A percentile compares a stretch with the other conserved stretches of the same genome.
These are phyloP conservation scores for Cyanocitta stelleri DNA, from an alignment of 2,113 vertebrate species.

Conservation along the genomic window DNA sequence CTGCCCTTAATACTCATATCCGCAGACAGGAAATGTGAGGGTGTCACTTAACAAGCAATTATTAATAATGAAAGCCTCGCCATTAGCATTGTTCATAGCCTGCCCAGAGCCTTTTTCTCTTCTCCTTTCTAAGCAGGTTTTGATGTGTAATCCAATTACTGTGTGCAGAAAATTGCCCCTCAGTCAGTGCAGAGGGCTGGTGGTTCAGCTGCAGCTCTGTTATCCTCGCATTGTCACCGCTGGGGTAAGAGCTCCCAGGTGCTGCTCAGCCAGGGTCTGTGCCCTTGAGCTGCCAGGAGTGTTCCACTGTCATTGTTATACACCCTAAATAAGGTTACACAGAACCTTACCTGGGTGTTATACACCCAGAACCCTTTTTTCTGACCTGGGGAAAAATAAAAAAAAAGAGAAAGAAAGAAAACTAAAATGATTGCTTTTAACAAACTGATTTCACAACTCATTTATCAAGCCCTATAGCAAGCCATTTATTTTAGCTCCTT, in stretches of 20 bases:
- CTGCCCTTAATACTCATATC: not conserved
- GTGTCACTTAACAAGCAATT: not conserved
- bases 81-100: not conserved
- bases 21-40: not conserved
- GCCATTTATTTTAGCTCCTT: conserved; percentile 10
- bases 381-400: not conserved
- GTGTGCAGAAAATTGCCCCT: not conserved
- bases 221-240: fast-evolving
- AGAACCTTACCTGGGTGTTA: no score
- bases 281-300: not conserved
- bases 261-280: not conserved
- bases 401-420: not conserved
- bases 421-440: not conserved
- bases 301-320: not conserved
- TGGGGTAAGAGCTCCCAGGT: not conserved
- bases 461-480: conserved; percentile 21
- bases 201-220: not conserved
- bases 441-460: conserved; percentile 9
- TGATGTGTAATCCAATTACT: not conserved
- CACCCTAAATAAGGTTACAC: not conserved
- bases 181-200: fast-evolving
- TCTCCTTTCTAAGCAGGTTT: not conserved
- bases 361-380: not conserved
- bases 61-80: not conserved
- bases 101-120: not conserved